Base-by-base conservation (phyloP, 2,888 invertebrate species). In the Tetrapedia diversipes region DNA sequence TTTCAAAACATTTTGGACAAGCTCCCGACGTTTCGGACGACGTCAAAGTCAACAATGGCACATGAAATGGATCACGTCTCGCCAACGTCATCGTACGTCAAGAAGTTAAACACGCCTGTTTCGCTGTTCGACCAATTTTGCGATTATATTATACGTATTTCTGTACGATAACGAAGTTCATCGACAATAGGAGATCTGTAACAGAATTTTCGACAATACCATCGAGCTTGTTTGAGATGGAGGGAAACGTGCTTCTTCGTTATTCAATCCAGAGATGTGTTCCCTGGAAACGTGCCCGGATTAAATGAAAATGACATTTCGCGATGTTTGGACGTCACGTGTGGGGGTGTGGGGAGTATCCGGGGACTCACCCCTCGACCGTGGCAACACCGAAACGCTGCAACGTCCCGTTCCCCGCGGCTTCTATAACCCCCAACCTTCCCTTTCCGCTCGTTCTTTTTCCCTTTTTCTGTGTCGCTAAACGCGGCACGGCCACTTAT, bases 231-330 rank as follows among this genome's bases (percentile, higher is more conserved):
- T 53, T 41, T 8, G 7, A 39, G 29, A 49, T 47, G 16, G 14
- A 41, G 6, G 24, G 24, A 16, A 27, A n/a, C 22, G 10, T 22
- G 45, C 24, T 37, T 22, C 22, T 37, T 57, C 56, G 57, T 37
- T 59, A 64, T 64, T 65, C 65, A 76, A 76, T 77, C 51, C 16
- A 41, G 51, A 68, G 22, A 77, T 77, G 77, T 77, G 37, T 41
- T 59, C 19, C 14, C 45, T 77, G 77, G 77, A 77, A 69, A 37
- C 8, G 29, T 77, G 78, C 77, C 77, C 69, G 41, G 64, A 49
- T 64, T 63, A 77, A 77, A 77, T 77, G 77, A 77, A 69, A 69
- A 57, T 47, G 77, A 67, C 77, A 68, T 77, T 76, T 77, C 51
- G 68, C 32, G 24, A 57, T 63, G 22, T 53, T 61, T 27, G 22